phyloP scores from a whole-genome alignment of 2,797 vertebrate species.

The Ctenosaura bakeri region DNA sequence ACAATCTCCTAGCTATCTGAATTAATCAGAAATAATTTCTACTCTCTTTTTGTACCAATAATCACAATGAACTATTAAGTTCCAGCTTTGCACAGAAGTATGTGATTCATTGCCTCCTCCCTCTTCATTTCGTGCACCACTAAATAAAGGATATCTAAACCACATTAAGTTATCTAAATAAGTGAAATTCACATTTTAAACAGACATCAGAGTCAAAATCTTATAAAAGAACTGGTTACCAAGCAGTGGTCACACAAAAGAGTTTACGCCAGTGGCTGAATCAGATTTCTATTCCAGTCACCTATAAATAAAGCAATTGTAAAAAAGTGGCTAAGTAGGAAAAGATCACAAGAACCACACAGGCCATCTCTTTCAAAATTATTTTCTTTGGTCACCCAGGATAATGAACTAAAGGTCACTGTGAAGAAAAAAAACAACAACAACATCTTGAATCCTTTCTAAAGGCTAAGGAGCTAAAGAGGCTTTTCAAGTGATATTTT shows the following conservation, averaged over 20 bases:
- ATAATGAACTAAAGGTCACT: conserved; percentile 21
- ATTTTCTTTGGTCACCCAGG: neutral
- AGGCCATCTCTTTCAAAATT: conserved; percentile 7
- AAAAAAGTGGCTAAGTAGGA: conserved; percentile 15
- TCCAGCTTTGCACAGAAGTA: neutral
- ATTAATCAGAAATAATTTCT: neutral
- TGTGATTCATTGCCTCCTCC: conserved; percentile 30
- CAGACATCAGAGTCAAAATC: neutral
- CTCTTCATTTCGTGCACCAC: neutral
- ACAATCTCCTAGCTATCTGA: neutral
- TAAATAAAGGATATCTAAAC: neutral
- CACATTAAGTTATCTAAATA: neutral
- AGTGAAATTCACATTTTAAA: neutral
- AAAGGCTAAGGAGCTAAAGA: conserved; percentile 16
- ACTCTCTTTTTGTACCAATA: neutral
- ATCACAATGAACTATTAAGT: neutral
- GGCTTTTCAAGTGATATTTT: conserved; percentile 3
- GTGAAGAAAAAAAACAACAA: conserved; percentile 3
- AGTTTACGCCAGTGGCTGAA: neutral
- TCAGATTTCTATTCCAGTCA: conserved; percentile 12
- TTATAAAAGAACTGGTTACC: neutral
- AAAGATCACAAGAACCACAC: conserved; percentile 2
- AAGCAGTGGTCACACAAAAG: neutral
- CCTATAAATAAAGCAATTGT: neutral
- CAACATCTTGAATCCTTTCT: conserved; percentile 3